Base-by-base conservation (phyloP, 2,797 vertebrate species). In the Hephaestus fuliginosus region DNA sequence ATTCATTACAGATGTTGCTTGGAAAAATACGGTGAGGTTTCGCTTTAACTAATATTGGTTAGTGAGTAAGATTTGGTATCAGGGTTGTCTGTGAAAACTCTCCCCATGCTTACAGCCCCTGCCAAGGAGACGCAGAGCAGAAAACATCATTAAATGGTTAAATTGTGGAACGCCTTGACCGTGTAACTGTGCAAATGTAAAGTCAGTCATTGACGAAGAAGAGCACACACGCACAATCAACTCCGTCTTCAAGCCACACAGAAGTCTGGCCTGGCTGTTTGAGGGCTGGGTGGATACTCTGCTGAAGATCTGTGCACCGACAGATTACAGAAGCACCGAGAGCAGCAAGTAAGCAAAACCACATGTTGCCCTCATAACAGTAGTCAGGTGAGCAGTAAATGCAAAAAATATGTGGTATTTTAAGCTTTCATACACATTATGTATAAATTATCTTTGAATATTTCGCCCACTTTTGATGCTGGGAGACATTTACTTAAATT, bases 331-430 rank as follows among this genome's bases (percentile, higher is more conserved):
- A 70, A 56, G 4, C 46, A 74, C 17, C 53, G 74, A 28, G 70
- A 70, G 65, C 58, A 66, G 60, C 55, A 76, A 72, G 58, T 74
- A 83, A 85, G 62, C 71, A 71, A 83, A 86, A 86, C 52, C 85
- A 76, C 52, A 75, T 82, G 85, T 39, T 78, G 52, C 49, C 46
- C 78, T 81, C 56, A 62, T 33, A 76, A 58, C 66, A 60, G 67
- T 28, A 49, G 36, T 75, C 46, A 58, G 53, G 64, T 55, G 62
- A 70, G 57, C 30, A 6, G 4, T 46, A 74, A 76, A 84, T 18
- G 49, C 36, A 66, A 39, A 60, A 61, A 30, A 36, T 43, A 71
- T n/a, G 53, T 2, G 46, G 6, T 2, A 36, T 48, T 44, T 17
- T 41, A 57, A 73, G 43, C 41, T 55, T 70, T 49, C 73, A 53